Evolutionary conservation across 2,113 vertebrate genomes (phyloP).

Genomic region (Natator depressus): DNA sequence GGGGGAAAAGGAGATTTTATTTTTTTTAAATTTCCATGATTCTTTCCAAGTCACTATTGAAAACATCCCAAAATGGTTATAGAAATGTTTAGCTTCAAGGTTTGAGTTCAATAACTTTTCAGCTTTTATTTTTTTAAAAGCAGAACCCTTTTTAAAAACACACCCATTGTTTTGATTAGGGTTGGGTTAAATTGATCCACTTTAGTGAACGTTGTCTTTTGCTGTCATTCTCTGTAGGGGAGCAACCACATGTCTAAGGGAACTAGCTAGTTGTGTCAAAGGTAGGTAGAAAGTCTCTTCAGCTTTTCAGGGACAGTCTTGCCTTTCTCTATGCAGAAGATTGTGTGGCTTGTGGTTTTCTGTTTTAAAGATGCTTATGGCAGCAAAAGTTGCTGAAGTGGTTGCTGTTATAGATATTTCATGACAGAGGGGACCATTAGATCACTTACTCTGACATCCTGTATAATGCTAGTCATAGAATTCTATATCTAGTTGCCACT

Average conservation of each 20-base stretch:
- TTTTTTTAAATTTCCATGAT: neutral
- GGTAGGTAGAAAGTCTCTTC: neutral
- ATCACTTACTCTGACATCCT: neutral
- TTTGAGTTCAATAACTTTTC: too few species aligned
- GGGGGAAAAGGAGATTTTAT: neutral
- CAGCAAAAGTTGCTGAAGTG: neutral
- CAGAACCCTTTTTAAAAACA: neutral
- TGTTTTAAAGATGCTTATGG: neutral
- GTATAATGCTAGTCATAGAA: neutral
- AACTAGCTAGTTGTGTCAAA: neutral
- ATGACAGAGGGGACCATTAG: neutral
- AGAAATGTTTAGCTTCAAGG: too few species aligned
- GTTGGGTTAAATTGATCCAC: neutral
- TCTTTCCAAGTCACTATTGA: neutral
- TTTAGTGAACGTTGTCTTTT: neutral
- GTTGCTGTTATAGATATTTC: neutral
- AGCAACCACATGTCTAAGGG: neutral
- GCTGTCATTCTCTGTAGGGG: neutral
- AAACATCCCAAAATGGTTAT: neutral
- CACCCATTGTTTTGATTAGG: neutral
- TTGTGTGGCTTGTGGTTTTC: neutral
- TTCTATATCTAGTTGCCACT: neutral
- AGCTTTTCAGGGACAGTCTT: neutral
- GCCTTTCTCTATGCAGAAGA: fast-evolving
- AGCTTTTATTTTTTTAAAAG: too few species aligned